Evolutionary conservation across 1,140 invertebrate species (phyloP), one percentile per base, ranked within the genome.

Genomic region (Cherax destructor): DNA sequence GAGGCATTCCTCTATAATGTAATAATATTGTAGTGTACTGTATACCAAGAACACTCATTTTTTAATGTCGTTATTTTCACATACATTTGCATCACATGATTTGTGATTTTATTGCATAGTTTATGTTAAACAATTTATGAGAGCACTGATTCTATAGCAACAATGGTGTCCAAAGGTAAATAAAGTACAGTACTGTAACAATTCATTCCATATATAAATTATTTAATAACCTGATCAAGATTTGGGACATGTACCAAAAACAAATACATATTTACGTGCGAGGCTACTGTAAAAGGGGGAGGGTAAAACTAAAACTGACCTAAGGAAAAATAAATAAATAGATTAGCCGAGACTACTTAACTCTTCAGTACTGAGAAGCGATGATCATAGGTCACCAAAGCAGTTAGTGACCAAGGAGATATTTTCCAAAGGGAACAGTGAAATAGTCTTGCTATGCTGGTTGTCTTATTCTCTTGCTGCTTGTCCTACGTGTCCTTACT

Each of bases 301-400:
- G 47, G 47, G 72, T 7, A 21, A 77, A 49, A 49, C 11, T 30
- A 13, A 77, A 49, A 49, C 24, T 77, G 30, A 30, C 47, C 76
- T 41, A 77, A 47, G n/a, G 11, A 77, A 49, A 77, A 49, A 24
- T 74, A 24, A 74, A n/a, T 74, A 77, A 41, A 77, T 16, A 77
- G 47, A 77, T 47, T 77, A 77, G 76, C 30, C 47, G 10, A 77
- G 76, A 77, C 7, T 16, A 77, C 76, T 77, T 77, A 77, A 77
- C 76, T 77, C 76, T 77, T 77, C 5, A 77, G n/a, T 49, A 30
- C 11, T 16, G 76, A 49, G 47, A 24, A 59, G 50, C 10, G 56
- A 30, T 56, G 79, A 81, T 52, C 13, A 59, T 56, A 24, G 56
- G 79, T 56, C 49, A 81, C 13, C 21, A 6, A 21, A 56, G n/a